A percentile compares a stretch with the other conserved stretches of the same genome.
Conservation (phyloP, 2,113 vertebrate genomes). For the Hemibagrus wyckioides region DNA sequence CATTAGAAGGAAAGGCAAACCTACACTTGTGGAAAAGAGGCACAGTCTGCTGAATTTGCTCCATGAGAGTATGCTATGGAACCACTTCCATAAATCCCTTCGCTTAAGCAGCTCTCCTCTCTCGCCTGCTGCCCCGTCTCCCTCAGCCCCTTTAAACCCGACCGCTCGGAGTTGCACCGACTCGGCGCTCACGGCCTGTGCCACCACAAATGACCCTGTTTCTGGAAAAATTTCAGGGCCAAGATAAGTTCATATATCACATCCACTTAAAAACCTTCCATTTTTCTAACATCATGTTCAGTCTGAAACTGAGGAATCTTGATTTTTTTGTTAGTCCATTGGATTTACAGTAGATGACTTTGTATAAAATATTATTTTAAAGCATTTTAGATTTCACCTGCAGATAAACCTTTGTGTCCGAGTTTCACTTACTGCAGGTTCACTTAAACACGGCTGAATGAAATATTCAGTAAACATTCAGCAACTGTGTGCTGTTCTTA, state of each 20-base stretch:
- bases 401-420: too few species aligned
- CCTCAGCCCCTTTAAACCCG: not conserved
- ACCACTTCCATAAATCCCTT: conserved; percentile 48
- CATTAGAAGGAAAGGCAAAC: conserved; percentile 56
- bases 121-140: conserved; percentile 12
- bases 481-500: too few species aligned
- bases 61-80: conserved; percentile 33
- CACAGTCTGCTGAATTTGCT: conserved; percentile 46
- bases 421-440: too few species aligned
- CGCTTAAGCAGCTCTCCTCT: conserved; percentile 34
- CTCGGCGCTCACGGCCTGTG: not conserved
- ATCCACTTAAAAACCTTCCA: not conserved
- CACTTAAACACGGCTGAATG: too few species aligned
- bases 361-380: not conserved
- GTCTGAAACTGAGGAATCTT: not conserved
- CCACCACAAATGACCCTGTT: conserved; percentile 26
- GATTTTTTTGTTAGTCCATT: not conserved
- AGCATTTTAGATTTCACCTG: not conserved
- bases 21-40: conserved; percentile 55
- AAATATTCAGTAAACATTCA: too few species aligned
- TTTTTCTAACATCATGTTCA: not conserved
- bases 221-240: conserved; percentile 37
- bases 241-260: conserved; percentile 45
- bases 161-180: not conserved
- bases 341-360: not conserved